Base-by-base conservation (phyloP, 2,888 invertebrate genomes). In the Caenorhabditis parvicauda region DNA sequence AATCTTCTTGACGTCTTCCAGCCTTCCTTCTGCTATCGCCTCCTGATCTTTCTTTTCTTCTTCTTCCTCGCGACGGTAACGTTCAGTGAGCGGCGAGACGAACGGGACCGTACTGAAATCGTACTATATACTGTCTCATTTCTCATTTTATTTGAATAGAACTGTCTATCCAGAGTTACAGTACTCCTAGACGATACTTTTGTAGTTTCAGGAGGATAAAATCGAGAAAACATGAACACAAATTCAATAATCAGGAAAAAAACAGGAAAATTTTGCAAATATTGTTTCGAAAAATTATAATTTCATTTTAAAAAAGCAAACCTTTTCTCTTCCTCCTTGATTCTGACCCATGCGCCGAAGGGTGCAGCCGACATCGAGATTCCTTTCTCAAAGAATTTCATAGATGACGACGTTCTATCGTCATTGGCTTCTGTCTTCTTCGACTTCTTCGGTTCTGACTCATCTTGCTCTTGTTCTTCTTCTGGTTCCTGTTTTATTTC, bases 1-100 rank as follows among this genome's bases (percentile, higher is more conserved):
- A 17, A 67, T 56, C 43, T 69, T 71, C 49, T 63, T 58, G 55
- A 63, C 67, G 6, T 52, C 59, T 25, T 52, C 54, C 48, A 37
- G 46, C 24, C 44, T 43, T 24, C 44, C 44, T 52, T 48, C 54
- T 32, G 47, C 59, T 35, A n/a, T n/a, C n/a, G n/a, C n/a, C n/a
- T n/a, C n/a, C n/a, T n/a, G n/a, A 9, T 53, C 56, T 6, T 29
- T 41, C 42, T 57, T 35, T 12, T 52, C 37, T 35, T 57, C 46
- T 19, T 60, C 68, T 22, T 62, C 67, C 41, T 59, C 50, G 37
- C 59, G 58, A 6, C 64, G 56, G 24, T 53, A 68, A 14, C 64
- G 41, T 1, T 59, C 64, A 3, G 67, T 68, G 9, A 68, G 37
- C 25, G 67, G 67, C 0, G 67, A 68, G 32, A 56, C 59, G 42